Conservation (phyloP, 1,140 invertebrate genomes). For the Elysia chlorotica region DNA sequence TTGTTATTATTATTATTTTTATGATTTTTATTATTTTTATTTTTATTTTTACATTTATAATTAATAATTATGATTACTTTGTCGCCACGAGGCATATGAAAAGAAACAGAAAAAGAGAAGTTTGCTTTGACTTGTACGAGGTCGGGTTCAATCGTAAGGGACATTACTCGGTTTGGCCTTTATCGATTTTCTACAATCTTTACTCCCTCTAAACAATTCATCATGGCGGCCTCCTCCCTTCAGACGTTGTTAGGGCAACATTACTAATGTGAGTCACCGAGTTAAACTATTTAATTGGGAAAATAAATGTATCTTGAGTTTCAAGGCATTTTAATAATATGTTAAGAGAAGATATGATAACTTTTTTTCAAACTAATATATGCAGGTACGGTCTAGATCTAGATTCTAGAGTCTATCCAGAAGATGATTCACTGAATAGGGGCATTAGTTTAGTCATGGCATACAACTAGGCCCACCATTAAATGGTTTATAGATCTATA, state of each 20-base stretch:
- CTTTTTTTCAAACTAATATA: neutral
- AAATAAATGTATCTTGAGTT: neutral
- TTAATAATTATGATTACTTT: neutral
- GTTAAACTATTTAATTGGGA: neutral
- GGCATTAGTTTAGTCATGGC: neutral
- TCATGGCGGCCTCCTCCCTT: slow-evolving; percentile 17
- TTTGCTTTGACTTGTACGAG: neutral
- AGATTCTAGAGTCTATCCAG: neutral
- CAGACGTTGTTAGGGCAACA: slow-evolving; percentile 22
- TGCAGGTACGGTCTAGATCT: neutral
- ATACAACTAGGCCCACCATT: neutral
- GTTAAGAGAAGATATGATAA: neutral
- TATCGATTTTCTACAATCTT: neutral
- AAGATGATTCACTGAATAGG: too few relatives aligned
- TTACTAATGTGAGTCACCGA: neutral
- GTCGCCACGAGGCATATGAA: neutral
- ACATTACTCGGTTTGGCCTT: too few relatives aligned
- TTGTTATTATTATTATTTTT: neutral
- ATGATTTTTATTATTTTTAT: neutral
- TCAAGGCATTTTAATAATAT: neutral
- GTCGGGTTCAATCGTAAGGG: too few relatives aligned
- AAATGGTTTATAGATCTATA: neutral
- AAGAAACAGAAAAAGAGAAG: neutral
- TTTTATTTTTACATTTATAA: neutral
- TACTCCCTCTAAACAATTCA: slow-evolving; percentile 12